These are phyloP conservation scores for Apodemia zela DNA, from an alignment of 2,888 invertebrate species.

Conservation along the genomic window DNA sequence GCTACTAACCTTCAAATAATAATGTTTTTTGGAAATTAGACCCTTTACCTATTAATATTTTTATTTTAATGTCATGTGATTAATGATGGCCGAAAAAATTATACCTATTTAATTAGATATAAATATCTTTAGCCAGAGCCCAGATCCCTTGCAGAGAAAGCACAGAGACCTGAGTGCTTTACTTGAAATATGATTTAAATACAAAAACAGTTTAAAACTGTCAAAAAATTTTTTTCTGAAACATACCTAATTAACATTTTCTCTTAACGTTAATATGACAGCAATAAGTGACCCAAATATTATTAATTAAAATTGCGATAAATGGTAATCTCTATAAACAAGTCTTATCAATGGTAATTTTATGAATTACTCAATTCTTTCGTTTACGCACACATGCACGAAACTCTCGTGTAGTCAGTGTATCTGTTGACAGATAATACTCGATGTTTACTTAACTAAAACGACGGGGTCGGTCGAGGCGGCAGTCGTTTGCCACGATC, in stretches of 20 bases:
- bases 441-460: constrained; percentile 78
- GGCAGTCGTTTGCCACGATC: constrained; percentile 42
- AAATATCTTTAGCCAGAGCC: too few relatives aligned
- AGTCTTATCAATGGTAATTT: constrained; percentile 48
- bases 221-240: not conserved
- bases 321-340: constrained; percentile 31
- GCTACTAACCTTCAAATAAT: too few relatives aligned
- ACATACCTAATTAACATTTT: not conserved
- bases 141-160: too few relatives aligned
- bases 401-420: constrained; percentile 51
- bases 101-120: too few relatives aligned
- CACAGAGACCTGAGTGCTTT: too few relatives aligned
- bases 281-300: constrained; percentile 43
- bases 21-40: too few relatives aligned
- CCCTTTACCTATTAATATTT: too few relatives aligned
- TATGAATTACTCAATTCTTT: constrained; percentile 68
- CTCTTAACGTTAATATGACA: constrained; percentile 2
- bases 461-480: constrained; percentile 65
- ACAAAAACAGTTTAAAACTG: too few relatives aligned
- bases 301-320: constrained; percentile 43
- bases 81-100: too few relatives aligned
- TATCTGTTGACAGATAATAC: constrained; percentile 76
- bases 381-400: constrained; percentile 52
- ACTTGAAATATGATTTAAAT: too few relatives aligned
- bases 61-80: too few relatives aligned